Evolutionary conservation across 2,888 invertebrate species (phyloP).

Genomic region (Hydraecia micacea): DNA sequence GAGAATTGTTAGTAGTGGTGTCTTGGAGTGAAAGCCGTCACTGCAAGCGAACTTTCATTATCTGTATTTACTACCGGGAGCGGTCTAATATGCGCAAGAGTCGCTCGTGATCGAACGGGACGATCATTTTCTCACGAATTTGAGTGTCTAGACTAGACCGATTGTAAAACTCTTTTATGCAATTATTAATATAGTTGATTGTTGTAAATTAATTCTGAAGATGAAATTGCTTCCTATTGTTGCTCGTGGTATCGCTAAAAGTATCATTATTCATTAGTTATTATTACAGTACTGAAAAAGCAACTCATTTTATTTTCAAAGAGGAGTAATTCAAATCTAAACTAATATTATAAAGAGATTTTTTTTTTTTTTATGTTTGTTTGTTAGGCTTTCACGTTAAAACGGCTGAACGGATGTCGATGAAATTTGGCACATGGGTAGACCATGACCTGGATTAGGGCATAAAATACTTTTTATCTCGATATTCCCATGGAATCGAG

Average conservation of each 20-base stretch:
- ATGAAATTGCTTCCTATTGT: slow-evolving; percentile 34
- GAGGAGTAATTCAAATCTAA: neutral
- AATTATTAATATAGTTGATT: slow-evolving; percentile 33
- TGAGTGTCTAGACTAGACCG: slow-evolving; percentile 40
- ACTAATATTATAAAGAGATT: neutral
- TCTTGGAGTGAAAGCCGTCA: slow-evolving; percentile 81
- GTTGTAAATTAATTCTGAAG: slow-evolving; percentile 20
- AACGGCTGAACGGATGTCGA: neutral
- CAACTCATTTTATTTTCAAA: neutral
- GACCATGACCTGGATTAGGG: neutral
- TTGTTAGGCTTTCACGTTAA: neutral
- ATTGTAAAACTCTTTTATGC: slow-evolving; percentile 45
- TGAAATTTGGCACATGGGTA: neutral
- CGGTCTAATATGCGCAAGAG: slow-evolving; percentile 71
- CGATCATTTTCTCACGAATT: slow-evolving; percentile 64
- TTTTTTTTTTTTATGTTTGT: neutral
- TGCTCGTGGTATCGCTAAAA: neutral
- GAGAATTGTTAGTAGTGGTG: slow-evolving; percentile 66
- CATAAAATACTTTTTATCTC: neutral
- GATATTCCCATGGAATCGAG: neutral
- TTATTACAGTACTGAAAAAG: neutral
- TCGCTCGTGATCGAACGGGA: slow-evolving; percentile 67
- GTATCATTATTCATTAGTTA: neutral
- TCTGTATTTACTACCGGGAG: slow-evolving; percentile 72
- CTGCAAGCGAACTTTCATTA: slow-evolving; percentile 82